These are phyloP conservation scores for Notamacropus eugenii DNA, from an alignment of 2,797 vertebrate species.

Conservation along the genomic window DNA sequence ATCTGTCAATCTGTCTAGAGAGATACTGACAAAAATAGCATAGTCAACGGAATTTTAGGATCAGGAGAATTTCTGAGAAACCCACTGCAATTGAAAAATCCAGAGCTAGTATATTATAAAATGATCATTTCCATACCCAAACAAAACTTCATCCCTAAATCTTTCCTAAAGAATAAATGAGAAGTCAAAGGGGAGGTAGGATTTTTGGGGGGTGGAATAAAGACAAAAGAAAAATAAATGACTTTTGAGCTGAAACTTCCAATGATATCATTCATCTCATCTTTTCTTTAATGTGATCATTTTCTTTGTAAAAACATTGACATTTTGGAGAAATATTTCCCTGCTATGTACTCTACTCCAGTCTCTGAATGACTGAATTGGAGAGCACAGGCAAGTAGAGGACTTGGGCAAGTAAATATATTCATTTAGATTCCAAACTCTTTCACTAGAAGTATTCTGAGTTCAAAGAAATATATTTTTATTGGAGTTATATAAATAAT, in stretches of 20 bases:
- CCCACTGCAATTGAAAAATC: background rate
- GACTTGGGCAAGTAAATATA: background rate
- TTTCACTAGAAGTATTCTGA: conserved; percentile 32
- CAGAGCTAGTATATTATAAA: background rate
- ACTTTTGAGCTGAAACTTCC: background rate
- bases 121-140: background rate
- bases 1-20: too few species aligned
- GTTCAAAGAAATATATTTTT: background rate
- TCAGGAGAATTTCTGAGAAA: background rate
- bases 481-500: background rate
- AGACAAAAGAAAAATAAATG: background rate
- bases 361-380: background rate
- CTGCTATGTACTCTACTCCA: background rate
- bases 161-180: background rate
- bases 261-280: background rate
- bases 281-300: background rate
- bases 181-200: background rate
- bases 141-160: background rate
- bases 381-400: background rate
- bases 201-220: background rate
- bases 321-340: background rate
- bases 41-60: background rate
- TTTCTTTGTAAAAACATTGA: background rate
- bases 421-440: background rate
- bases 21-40: background rate